Evolutionary conservation across 1,140 invertebrate genomes (phyloP), one percentile per base, ranked within the genome.

Genomic region (Drosophila persimilis): DNA sequence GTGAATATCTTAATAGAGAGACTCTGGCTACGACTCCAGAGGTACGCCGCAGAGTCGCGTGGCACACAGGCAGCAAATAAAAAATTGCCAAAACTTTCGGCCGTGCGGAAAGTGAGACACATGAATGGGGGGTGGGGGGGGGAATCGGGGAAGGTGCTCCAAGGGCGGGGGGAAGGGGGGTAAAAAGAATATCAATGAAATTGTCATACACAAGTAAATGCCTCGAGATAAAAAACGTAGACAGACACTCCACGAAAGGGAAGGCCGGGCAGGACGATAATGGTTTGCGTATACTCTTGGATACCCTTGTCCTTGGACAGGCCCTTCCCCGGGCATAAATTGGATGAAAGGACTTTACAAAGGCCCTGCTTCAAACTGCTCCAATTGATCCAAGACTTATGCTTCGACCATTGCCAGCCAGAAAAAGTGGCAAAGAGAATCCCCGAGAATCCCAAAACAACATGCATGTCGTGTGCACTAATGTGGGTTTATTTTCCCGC

Each of bases 1-100:
- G 59, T 86, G 83, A 88, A 86, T 86, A 86, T 86, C 83, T 88
- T 86, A 88, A 86, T 83, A 88, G 83, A 83, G 50, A 69, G 55
- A 29, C 50, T 39, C 50, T 35, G 11, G 4, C 35, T 13, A 39
- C 9, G 35, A 39, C 35, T 39, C 35, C 35, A 5, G 35, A 13
- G 35, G 2, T 39, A 39, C 35, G 35, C 35, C 35, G 4, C 69
- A 41, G 39, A 52, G 76, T 79, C 60, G 80, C 77, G 81, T 86
- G 67, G 63, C 80, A 57, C 48, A 52, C 48, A 52, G 50, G 64
- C 24, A 69, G 64, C 64, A 70, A 70, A 70, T 70, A 86, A 81
- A 88, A 88, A 86, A 83, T 88, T 75, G 79, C 77, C 63, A 65
- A 86, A 86, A 73, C 73, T 86, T 88, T 76, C 54, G 79, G 47